Conservation (phyloP, 2,888 invertebrate species). For the Tenthredo scrophulariae region DNA sequence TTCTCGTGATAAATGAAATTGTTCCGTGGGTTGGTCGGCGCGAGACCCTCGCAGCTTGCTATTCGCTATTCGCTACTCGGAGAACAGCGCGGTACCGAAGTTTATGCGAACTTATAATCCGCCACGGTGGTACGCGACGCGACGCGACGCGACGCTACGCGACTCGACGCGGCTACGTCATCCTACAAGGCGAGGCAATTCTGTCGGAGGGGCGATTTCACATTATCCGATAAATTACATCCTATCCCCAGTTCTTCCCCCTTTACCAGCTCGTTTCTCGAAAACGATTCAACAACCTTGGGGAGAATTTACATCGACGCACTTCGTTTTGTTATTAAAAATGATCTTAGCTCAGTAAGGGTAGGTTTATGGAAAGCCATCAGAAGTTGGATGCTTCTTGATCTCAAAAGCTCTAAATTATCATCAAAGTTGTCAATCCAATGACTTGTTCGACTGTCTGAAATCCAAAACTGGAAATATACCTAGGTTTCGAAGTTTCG, state of each 20-base stretch:
- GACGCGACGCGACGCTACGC: neutral
- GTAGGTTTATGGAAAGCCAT: neutral
- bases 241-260: neutral
- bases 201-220: conserved; percentile 8
- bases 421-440: too few species aligned
- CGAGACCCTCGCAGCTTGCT: conserved; percentile 16
- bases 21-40: conserved; percentile 62
- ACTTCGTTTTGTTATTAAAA: neutral
- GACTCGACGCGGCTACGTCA: conserved; percentile 22
- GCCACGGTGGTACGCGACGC: neutral
- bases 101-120: conserved; percentile 56
- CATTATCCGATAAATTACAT: conserved; percentile 48
- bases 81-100: conserved; percentile 20
- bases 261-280: neutral
- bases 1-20: conserved; percentile 75
- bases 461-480: neutral
- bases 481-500: neutral
- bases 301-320: conserved; percentile 24
- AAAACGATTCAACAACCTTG: conserved; percentile 30
- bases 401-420: too few species aligned
- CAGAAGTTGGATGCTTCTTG: neutral
- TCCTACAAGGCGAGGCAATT: conserved; percentile 32
- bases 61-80: neutral
- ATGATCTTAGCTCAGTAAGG: neutral
- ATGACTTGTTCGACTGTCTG: too few species aligned